Evolutionary conservation across 37 sponge, comb jelly and placozoan species (phyloP).

Genomic region (Diacarnus erythraeanus): DNA sequence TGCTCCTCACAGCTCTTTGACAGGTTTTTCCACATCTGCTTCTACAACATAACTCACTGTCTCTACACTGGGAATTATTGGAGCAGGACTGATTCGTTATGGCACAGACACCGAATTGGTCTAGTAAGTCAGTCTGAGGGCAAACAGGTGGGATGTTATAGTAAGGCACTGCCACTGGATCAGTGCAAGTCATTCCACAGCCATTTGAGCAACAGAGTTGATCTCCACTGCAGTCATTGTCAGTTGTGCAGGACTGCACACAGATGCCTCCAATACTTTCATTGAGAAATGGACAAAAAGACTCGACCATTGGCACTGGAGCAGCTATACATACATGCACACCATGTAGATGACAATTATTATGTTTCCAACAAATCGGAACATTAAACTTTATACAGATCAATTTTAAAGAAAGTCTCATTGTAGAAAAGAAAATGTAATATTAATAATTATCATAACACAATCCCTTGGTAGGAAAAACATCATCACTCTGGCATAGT

Average conservation of each 20-base stretch:
- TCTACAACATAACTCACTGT: conserved; percentile 23
- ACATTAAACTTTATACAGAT: too few relatives aligned
- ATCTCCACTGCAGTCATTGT: conserved; percentile 2
- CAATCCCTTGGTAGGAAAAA: too few relatives aligned
- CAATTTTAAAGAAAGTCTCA: too few relatives aligned
- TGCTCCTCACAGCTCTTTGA: neutral
- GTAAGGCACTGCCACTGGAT: neutral
- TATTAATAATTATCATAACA: too few relatives aligned
- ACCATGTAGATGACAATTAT: neutral
- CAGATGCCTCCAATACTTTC: neutral
- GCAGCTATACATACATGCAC: neutral
- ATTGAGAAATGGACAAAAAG: neutral
- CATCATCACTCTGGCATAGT: too few relatives aligned
- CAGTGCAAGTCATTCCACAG: conserved; percentile 22
- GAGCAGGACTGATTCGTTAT: neutral
- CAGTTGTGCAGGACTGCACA: neutral
- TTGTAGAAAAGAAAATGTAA: too few relatives aligned
- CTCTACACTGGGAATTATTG: conserved; percentile 1
- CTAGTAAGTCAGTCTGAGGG: neutral
- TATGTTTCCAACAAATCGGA: too few relatives aligned
- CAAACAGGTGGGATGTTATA: conserved; percentile 10
- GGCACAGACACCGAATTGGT: neutral
- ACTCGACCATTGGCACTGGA: neutral
- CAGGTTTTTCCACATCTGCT: conserved; percentile 36
- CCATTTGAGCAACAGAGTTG: conserved; percentile 49